A percentile compares a stretch with the other conserved stretches of the same genome.
Conservation (phyloP, 2,113 vertebrate genomes). For the Cephalopterus ornatus region DNA sequence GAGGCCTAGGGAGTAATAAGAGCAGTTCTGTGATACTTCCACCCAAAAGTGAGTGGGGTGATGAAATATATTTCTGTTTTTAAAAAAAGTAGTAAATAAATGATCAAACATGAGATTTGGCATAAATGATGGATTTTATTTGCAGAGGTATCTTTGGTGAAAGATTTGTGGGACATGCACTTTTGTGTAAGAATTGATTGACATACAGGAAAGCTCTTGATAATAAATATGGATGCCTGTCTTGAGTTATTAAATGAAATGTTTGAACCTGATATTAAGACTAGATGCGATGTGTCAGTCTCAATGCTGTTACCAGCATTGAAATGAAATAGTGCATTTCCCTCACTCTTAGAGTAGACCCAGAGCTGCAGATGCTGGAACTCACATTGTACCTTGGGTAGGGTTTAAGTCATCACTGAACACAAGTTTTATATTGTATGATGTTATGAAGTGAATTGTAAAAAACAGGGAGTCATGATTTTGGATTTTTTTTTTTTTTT, state of each 20-base stretch:
- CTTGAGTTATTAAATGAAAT: background rate
- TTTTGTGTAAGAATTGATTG: background rate
- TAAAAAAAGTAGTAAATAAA: background rate
- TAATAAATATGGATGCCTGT: background rate
- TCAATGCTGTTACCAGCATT: background rate
- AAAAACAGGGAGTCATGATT: background rate
- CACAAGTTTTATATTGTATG: background rate
- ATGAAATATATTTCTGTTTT: background rate
- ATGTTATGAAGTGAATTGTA: background rate
- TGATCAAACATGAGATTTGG: background rate
- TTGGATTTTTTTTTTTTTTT: no score
- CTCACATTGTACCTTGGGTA: background rate
- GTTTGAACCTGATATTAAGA: background rate
- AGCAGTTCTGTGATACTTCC: background rate
- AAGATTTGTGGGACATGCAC: background rate
- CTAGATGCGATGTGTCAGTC: background rate
- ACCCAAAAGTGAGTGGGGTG: background rate
- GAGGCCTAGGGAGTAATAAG: background rate
- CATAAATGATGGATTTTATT: background rate
- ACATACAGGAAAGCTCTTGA: background rate
- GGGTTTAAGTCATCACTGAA: background rate
- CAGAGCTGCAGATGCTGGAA: background rate
- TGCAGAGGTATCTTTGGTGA: background rate
- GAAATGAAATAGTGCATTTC: background rate
- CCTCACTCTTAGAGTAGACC: background rate